Evolutionary conservation across 2,797 vertebrate species (phyloP).

Genomic region (Acanthurus tractus): DNA sequence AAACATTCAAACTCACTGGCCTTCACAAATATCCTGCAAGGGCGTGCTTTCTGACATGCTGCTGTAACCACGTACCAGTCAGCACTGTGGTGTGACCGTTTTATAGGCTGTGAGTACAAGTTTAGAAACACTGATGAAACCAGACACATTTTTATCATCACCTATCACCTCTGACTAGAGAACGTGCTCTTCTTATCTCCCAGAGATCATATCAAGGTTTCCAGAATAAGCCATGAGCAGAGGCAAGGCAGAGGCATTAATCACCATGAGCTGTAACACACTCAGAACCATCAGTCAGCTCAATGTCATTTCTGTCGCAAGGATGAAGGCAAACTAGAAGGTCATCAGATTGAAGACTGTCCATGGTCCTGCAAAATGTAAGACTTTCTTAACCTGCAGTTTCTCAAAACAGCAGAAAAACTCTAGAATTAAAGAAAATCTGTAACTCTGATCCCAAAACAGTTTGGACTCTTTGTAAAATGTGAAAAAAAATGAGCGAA

Average conservation of each 20-base stretch:
- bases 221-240: not conserved
- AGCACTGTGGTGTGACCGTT: not conserved
- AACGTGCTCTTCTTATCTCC: not conserved
- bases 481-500: no score
- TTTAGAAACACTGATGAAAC: not conserved
- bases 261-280: not conserved
- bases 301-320: slow-evolving; percentile 16
- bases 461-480: no score
- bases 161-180: not conserved
- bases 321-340: not conserved
- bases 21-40: slow-evolving; percentile 31
- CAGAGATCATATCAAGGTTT: slow-evolving; percentile 36
- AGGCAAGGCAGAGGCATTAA: not conserved
- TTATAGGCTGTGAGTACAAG: not conserved
- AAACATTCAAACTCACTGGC: not conserved
- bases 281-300: slow-evolving; percentile 3
- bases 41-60: not conserved
- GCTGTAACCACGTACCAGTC: slow-evolving; percentile 2
- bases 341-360: not conserved
- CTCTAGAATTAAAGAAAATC: not conserved
- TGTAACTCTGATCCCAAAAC: no score
- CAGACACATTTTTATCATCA: not conserved
- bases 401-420: not conserved
- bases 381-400: not conserved
- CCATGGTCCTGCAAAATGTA: no score